Evolutionary conservation across 1,140 invertebrate genomes (phyloP), one percentile per base, ranked within the genome.

Genomic region (Lasioglossum albipes): DNA sequence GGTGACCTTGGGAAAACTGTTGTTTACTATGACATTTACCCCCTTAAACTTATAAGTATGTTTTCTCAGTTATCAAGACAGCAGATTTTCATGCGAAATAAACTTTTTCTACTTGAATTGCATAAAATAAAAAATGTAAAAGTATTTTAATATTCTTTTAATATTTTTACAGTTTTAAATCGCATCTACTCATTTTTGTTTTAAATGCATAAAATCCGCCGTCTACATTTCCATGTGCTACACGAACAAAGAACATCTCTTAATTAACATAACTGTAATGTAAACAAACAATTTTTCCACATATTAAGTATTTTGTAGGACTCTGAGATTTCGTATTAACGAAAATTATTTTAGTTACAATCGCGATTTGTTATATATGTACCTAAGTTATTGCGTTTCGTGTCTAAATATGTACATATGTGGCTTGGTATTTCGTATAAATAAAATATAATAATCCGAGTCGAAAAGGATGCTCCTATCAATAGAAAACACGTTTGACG

Each of bases 311-410:
- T 67, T 45, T 67, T 45, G 20, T 67, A 67, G 20, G 22, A 67
- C 22, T 10, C 4, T 45, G 45, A 67, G 4, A 57, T 71, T 71
- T 16, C 31, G 13, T 52, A 49, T 13, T 16, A 72, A 72, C 52
- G 61, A 61, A 62, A 42, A 67, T 45, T 75, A 67, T 76, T 76
- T 80, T 69, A 22, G 5, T 49, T 75, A 67, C 42, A 36, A 12
- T 3, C 7, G 0, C 12, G 4, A 49, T 18, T 49, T 36, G 16
- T 65, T 52, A 36, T 65, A n/a, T 65, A 52, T 54, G 54, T 7
- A 36, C 22, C 2, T 74, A 31, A 18, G 36, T 22, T 22, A 36
- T 61, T 31, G 7, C 0, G 13, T 42, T 27, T 61, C 16, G 12
- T 4, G 12, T 41, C 31, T 75, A 10, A 27, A 27, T 27, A 27